Evolutionary conservation across 1,140 invertebrate species (phyloP).

Genomic region (Lordiphosa mommai): DNA sequence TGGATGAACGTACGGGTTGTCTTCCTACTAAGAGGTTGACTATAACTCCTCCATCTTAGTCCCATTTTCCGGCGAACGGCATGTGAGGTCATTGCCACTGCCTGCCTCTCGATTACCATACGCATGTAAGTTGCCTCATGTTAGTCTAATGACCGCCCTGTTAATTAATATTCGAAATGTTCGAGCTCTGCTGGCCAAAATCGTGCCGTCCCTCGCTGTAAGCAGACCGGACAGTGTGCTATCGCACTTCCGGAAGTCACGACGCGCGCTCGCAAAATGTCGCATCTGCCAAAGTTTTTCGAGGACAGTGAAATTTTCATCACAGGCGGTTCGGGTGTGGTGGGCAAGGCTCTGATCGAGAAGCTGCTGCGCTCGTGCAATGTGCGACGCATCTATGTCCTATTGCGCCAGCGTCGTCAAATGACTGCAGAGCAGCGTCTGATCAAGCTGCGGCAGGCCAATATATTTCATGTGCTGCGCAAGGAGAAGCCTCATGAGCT

Average conservation of each 20-base stretch:
- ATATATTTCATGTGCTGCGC: constrained; percentile 82
- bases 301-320: constrained; percentile 83
- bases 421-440: constrained; percentile 51
- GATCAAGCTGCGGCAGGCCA: constrained; percentile 34
- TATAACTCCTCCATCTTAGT: too few species aligned
- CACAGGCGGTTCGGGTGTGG: constrained; percentile 87
- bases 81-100: too few species aligned
- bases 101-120: background rate
- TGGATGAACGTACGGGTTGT: too few species aligned
- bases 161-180: constrained; percentile 24
- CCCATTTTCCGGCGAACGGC: too few species aligned
- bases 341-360: constrained; percentile 86
- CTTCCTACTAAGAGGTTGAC: too few species aligned
- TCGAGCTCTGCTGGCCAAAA: too few species aligned
- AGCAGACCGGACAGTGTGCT: too few species aligned
- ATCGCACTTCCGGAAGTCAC: too few species aligned
- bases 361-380: constrained; percentile 86
- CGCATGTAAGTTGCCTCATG: constrained; percentile 16
- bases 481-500: constrained; percentile 17
- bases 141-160: constrained; percentile 19
- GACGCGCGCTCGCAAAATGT: background rate
- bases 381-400: constrained; percentile 83
- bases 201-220: too few species aligned
- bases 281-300: constrained; percentile 81
- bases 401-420: constrained; percentile 83